Evolutionary conservation across 2,888 invertebrate species (phyloP), one percentile per base, ranked within the genome.

Genomic region (Tanytarsus gracilentus): DNA sequence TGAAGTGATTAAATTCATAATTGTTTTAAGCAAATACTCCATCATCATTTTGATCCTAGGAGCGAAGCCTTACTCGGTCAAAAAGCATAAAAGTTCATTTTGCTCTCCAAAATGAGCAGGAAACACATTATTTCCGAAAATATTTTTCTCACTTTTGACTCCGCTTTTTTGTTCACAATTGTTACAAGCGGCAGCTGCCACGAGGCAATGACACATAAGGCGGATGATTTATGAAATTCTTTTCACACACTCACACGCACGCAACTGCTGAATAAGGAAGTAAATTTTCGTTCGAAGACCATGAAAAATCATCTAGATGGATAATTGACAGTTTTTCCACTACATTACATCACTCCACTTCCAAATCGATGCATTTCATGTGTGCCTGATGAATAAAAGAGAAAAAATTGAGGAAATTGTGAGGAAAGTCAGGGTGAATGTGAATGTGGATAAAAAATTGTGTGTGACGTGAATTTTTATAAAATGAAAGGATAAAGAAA

Each of bases 321-420:
- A 55, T 55, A 55, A 55, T 55, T 55, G 55, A 55, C 55, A 55
- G 40, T 40, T 55, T 55, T 44, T 55, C 55, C 55, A 55, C 39
- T 55, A 55, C 55, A 55, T 55, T 55, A 55, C 40, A 55, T 55
- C 55, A 55, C 40, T 55, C 18, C 18, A 21, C 7, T 55, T 55
- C 39, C 55, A 55, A 26, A 25, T 39, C 25, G 27, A 39, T 39
- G 40, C n/a, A 14, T 51, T 30, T 16, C 6, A 51, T n/a, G 9
- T 18, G 9, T 18, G n/a, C 16, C 16, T 49, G 30, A 51, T 51
- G 18, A 51, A 44, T 39, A n/a, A n/a, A n/a, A n/a, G n/a, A n/a
- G n/a, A n/a, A n/a, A n/a, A n/a, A n/a, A n/a, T n/a, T n/a, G n/a
- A n/a, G n/a, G n/a, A n/a, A n/a, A n/a, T n/a, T n/a, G n/a, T n/a